Evolutionary conservation across 2,113 vertebrate species (phyloP).

Genomic region (Vidua macroura): DNA sequence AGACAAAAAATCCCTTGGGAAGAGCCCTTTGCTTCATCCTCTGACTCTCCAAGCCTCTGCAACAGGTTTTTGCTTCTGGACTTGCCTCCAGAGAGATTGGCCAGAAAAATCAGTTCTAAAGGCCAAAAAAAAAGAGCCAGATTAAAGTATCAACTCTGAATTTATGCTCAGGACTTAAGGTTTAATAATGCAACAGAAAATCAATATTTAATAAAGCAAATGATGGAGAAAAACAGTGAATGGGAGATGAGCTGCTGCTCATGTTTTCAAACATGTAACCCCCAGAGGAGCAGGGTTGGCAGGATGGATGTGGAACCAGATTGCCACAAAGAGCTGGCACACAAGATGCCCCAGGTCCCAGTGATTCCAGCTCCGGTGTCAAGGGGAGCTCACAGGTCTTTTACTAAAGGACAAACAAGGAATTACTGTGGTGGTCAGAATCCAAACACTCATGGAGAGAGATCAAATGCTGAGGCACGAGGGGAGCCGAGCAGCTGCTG

Average conservation of each 20-base stretch:
- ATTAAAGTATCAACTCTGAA: slow-evolving; percentile 80
- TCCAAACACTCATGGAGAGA: slow-evolving; percentile 28
- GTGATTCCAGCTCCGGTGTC: slow-evolving; percentile 56
- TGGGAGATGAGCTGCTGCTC: slow-evolving; percentile 69
- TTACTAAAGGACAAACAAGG: slow-evolving; percentile 68
- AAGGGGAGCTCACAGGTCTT: slow-evolving; percentile 36
- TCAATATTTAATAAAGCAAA: slow-evolving; percentile 88
- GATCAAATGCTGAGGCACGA: background rate
- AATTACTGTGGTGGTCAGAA: slow-evolving; percentile 50
- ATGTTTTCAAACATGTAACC: slow-evolving; percentile 66
- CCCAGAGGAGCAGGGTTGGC: slow-evolving; percentile 66
- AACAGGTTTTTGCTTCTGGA: slow-evolving; percentile 5
- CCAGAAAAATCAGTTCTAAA: slow-evolving; percentile 61
- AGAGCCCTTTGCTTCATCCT: background rate
- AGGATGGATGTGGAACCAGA: slow-evolving; percentile 59
- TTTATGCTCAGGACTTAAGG: slow-evolving; percentile 78
- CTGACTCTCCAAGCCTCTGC: background rate
- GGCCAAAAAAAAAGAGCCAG: slow-evolving; percentile 63
- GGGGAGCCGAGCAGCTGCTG: background rate
- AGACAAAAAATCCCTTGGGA: background rate
- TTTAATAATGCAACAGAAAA: slow-evolving; percentile 86
- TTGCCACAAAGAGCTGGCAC: slow-evolving; percentile 66
- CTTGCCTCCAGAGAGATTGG: background rate
- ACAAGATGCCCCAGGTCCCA: slow-evolving; percentile 40
- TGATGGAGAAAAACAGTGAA: slow-evolving; percentile 79